Conservation (phyloP, 2,113 vertebrate species). For the Scopus umbretta region DNA sequence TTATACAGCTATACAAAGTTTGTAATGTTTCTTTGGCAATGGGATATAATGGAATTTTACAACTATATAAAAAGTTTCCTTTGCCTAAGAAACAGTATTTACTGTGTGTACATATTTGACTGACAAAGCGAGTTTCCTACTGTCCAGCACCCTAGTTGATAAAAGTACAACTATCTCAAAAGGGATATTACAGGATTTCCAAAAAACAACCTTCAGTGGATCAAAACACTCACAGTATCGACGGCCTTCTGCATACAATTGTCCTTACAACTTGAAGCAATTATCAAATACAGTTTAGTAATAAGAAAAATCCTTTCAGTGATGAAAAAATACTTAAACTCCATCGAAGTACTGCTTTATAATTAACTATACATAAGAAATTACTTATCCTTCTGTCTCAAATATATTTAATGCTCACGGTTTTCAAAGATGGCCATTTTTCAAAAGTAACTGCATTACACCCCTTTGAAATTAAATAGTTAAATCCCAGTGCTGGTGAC, state of each 20-base stretch:
- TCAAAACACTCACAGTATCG: constrained; percentile 87
- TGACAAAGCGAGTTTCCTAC: constrained; percentile 74
- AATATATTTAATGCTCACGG: constrained; percentile 80
- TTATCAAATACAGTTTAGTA: constrained; percentile 84
- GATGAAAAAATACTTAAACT: constrained; percentile 90
- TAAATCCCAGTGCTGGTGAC: constrained; percentile 90
- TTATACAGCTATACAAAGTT: constrained; percentile 85
- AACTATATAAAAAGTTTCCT: constrained; percentile 84
- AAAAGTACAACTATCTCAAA: constrained; percentile 75
- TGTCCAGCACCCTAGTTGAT: constrained; percentile 76
- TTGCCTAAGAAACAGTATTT: constrained; percentile 83
- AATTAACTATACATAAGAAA: constrained; percentile 80
- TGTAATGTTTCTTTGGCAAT: constrained; percentile 84
- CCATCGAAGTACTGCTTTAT: constrained; percentile 78
- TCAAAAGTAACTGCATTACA: constrained; percentile 71
- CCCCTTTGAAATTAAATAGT: constrained; percentile 76
- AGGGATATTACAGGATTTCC: constrained; percentile 75
- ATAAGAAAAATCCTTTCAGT: constrained; percentile 80
- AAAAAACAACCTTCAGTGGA: constrained; percentile 83
- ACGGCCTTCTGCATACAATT: constrained; percentile 79
- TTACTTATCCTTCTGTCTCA: constrained; percentile 78
- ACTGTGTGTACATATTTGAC: constrained; percentile 76
- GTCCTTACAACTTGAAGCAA: constrained; percentile 76
- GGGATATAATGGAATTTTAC: constrained; percentile 84
- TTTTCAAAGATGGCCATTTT: constrained; percentile 74